Conservation (phyloP, 2,888 invertebrate species). For the Orgyia antiqua region DNA sequence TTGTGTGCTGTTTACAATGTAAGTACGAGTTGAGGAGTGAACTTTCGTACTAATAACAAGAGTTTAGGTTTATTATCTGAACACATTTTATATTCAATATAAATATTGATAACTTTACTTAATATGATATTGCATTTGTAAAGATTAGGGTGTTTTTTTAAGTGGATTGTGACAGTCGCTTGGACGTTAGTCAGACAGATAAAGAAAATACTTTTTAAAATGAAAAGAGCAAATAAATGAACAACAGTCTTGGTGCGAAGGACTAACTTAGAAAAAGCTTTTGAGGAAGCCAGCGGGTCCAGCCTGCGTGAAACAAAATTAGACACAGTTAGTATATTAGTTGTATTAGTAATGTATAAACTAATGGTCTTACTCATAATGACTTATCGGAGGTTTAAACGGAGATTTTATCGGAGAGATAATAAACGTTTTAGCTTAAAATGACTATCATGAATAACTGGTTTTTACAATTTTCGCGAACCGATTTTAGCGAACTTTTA, state of each 20-base stretch:
- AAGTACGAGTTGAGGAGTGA: conserved; percentile 36
- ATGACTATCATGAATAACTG: too few relatives aligned
- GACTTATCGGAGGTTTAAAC: too few relatives aligned
- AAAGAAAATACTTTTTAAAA: conserved; percentile 43
- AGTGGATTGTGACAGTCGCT: conserved; percentile 54
- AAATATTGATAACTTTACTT: conserved; percentile 41
- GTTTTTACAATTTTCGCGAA: too few relatives aligned
- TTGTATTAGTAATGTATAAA: neutral
- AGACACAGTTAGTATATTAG: conserved; percentile 35
- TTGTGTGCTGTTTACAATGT: conserved; percentile 69
- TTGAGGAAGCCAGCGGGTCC: conserved; percentile 96
- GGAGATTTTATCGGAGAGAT: too few relatives aligned
- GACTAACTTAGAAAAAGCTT: conserved; percentile 92
- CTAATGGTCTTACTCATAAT: too few relatives aligned
- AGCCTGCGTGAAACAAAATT: conserved; percentile 81
- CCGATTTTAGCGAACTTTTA: too few relatives aligned
- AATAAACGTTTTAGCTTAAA: too few relatives aligned
- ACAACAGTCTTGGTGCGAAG: conserved; percentile 75
- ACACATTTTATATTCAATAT: conserved; percentile 58
- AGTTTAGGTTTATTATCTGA: conserved; percentile 63
- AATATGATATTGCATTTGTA: conserved; percentile 56
- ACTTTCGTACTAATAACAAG: conserved; percentile 48
- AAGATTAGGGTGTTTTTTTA: conserved; percentile 44
- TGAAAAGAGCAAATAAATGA: conserved; percentile 65
- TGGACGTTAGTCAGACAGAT: conserved; percentile 51